Evolutionary conservation across 2,797 vertebrate genomes (phyloP).

Genomic region (Gambusia yucatana): DNA sequence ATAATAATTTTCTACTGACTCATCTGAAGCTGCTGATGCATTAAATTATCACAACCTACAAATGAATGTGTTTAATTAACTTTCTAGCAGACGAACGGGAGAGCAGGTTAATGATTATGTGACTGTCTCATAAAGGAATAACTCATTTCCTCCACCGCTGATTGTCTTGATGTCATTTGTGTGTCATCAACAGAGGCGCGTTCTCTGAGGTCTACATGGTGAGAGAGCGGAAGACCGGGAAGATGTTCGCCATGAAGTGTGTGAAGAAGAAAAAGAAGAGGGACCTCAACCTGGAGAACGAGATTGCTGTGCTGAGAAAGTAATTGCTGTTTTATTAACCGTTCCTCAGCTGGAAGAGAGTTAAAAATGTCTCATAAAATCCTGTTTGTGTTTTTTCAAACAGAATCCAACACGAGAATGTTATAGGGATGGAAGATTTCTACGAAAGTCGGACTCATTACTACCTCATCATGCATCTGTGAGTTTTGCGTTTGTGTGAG

Average conservation of each 20-base stretch:
- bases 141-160: neutral
- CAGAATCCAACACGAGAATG: conserved; percentile 97
- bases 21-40: neutral
- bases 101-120: neutral
- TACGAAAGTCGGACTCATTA: conserved; percentile 94
- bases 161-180: neutral
- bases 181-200: conserved; percentile 84
- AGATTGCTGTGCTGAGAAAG: conserved; percentile 94
- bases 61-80: neutral
- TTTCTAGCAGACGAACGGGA: neutral
- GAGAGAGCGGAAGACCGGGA: conserved; percentile 91
- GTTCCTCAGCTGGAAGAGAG: neutral
- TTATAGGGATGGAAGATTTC: conserved; percentile 93
- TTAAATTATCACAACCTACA: neutral
- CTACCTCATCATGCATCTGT: conserved; percentile 98
- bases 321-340: conserved; percentile 53
- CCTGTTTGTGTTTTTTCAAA: neutral
- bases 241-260: conserved; percentile 93
- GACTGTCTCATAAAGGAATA: neutral
- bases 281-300: conserved; percentile 92
- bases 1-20: neutral
- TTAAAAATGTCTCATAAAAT: neutral
- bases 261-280: conserved; percentile 92
- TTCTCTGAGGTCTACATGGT: conserved; percentile 97
- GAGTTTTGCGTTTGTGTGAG: conserved; percentile 71